phyloP scores from a whole-genome alignment of 2,113 vertebrate genomes.

The Oreochromis spilurus region DNA sequence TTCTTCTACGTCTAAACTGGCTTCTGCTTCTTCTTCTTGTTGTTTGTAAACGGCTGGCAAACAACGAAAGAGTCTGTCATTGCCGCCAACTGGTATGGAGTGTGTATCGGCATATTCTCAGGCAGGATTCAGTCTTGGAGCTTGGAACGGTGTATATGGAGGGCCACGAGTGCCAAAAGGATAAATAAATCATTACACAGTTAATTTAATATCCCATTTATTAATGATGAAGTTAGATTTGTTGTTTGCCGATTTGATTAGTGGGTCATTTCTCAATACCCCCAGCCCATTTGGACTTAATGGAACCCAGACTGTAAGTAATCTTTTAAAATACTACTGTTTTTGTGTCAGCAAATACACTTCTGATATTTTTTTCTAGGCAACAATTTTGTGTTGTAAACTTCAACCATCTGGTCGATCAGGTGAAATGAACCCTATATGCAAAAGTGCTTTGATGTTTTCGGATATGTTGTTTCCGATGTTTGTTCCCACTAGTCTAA shows the following conservation, averaged over 20 bases:
- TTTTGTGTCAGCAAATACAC: not conserved
- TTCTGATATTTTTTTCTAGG: not conserved
- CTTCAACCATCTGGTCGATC: not conserved
- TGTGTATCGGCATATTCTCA: not conserved
- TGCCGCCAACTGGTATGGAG: not conserved
- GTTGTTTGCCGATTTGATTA: not conserved
- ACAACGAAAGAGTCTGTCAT: not conserved
- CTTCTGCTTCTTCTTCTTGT: not conserved
- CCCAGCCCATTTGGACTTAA: not conserved
- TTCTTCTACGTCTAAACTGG: not conserved
- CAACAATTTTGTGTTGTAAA: not conserved
- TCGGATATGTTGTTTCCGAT: not conserved
- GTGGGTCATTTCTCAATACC: not conserved
- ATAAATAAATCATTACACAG: not conserved
- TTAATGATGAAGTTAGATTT: not conserved
- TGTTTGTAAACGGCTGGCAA: not conserved
- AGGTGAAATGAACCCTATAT: not conserved
- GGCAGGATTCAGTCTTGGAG: not conserved
- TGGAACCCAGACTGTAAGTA: not conserved
- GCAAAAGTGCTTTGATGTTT: not conserved
- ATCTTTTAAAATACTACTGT: not conserved
- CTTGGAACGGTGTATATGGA: accelerated
- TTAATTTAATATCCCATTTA: not conserved
- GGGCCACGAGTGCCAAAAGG: not conserved
- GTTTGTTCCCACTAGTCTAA: not conserved